Base-by-base conservation (phyloP, 2,797 vertebrate species). In the Mycteria americana region DNA sequence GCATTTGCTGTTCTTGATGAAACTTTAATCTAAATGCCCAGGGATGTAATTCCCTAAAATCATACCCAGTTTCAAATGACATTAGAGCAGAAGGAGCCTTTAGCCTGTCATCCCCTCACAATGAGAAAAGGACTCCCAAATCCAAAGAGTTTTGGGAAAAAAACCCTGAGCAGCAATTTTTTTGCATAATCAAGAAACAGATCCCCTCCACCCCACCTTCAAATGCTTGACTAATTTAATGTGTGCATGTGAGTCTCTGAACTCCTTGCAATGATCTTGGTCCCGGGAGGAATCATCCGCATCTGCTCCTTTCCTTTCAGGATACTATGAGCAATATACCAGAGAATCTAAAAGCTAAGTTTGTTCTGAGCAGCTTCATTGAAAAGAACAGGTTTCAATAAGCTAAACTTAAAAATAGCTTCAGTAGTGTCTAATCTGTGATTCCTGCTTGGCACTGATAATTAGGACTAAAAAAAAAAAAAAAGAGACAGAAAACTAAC, bases 391-490 rank as follows among this genome's bases (percentile, higher is more conserved):
- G 70, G 74, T 96, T 95, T 97, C 90, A 96, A 88, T 95, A 95
- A 89, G 13, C 65, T 92, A 75, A 95, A 88, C 46, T 92, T 96
- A 96, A 94, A 97, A 97, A 97, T 96, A 97, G 72, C 74, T 96
- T 97, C 94, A 93, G 8, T 95, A 33, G 39, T 78, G 53, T 93
- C 91, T 96, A 97, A 96, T 88, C 94, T 94, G 78, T 94, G 92
- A 95, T 96, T 97, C 84, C 95, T 89, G 50, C 39, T 95, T 97
- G 95, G 89, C 60, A 85, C 84, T 85, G 95, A 93, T 95, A 97
- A 97, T 96, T 97, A 97, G 92, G 64, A 95, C 48, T 25, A 27
- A 82, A 88, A 85, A 72, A 70, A 93, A 23, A 48, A 74, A 88
- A 23, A 79, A 70, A 28, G 12, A 10, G 7, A 51, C 89, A 97